Base-by-base conservation (phyloP, 2,888 invertebrate genomes). In the Unio delphinus region DNA sequence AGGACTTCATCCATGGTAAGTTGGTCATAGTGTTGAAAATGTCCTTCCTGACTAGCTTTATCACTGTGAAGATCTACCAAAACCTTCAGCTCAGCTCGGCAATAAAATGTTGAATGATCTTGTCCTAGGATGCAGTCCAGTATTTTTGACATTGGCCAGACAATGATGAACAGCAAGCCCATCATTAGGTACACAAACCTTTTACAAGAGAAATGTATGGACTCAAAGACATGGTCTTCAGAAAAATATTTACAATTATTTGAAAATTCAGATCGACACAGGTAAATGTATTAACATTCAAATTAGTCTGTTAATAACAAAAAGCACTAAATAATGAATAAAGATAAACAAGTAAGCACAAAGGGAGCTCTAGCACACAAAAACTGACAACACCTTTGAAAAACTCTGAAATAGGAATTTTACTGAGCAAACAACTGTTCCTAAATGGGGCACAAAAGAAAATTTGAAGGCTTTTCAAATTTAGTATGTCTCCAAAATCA, bases 91-190 rank as follows among this genome's bases (percentile, higher is more conserved):
- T 89, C 84, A 20, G 85, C 86, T 26, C 89, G 69, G 15, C 88
- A 75, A 72, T 80, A 89, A 68, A 88, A 88, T n/a, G 88, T 88
- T 55, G 80, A 80, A 68, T 88, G 87, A 11, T 87, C 87, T 56
- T 82, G 75, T 4, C 89, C 90, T 34, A 90, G 81, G 18, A 89
- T 56, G 71, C 85, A 85, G 75, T 90, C 90, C 58, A 90, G 78
- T 6, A 90, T 61, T 73, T 89, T 88, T 20, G 89, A 85, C n/a
- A 90, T 59, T 7, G 90, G 90, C 83, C 83, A 89, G 26, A 88
- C 77, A 23, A 90, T 76, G 4, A 88, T 73, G 69, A 87, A 86
- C n/a, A 87, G 80, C 7, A 87, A 17, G 8, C 71, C 85, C 84
- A 90, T 89, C 71, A 90, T 68, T 8, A 86, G 20, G 67, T 88